Conservation (phyloP, 2,888 invertebrate species). For the Epinotia bilunana region DNA sequence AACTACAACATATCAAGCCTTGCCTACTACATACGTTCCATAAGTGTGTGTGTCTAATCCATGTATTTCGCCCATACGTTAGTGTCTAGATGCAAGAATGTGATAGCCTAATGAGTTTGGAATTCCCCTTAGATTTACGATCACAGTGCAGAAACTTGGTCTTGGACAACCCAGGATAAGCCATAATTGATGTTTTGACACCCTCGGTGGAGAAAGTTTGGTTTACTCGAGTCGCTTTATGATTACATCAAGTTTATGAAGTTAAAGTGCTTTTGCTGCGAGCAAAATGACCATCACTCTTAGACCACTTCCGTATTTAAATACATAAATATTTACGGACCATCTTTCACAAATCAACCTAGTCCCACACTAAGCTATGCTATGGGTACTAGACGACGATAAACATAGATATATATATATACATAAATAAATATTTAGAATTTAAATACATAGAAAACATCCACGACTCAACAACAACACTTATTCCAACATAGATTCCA, state of each 20-base stretch:
- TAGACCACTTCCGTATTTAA: too few species aligned
- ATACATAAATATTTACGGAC: too few species aligned
- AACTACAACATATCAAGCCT: too few species aligned
- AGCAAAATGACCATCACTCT: background rate
- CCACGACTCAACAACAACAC: too few species aligned
- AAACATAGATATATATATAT: too few species aligned
- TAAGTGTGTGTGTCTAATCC: background rate
- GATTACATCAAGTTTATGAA: slow-evolving; percentile 15
- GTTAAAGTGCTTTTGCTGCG: background rate
- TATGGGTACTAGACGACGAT: too few species aligned
- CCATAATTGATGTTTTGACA: slow-evolving; percentile 33
- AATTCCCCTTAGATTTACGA: slow-evolving; percentile 28
- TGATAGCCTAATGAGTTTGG: slow-evolving; percentile 35
- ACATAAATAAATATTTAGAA: too few species aligned
- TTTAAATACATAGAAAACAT: too few species aligned
- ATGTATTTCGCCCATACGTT: background rate
- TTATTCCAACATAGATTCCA: too few species aligned
- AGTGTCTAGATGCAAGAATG: slow-evolving; percentile 7
- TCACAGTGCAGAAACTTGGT: slow-evolving; percentile 14
- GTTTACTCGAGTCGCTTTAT: slow-evolving; percentile 7
- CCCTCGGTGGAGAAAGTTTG: slow-evolving; percentile 6
- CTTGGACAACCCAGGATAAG: slow-evolving; percentile 20
- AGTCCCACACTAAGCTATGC: too few species aligned
- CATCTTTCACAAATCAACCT: too few species aligned
- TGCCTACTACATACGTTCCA: background rate